Conservation (phyloP, 2,888 invertebrate species). For the Ernsta delagoae region DNA sequence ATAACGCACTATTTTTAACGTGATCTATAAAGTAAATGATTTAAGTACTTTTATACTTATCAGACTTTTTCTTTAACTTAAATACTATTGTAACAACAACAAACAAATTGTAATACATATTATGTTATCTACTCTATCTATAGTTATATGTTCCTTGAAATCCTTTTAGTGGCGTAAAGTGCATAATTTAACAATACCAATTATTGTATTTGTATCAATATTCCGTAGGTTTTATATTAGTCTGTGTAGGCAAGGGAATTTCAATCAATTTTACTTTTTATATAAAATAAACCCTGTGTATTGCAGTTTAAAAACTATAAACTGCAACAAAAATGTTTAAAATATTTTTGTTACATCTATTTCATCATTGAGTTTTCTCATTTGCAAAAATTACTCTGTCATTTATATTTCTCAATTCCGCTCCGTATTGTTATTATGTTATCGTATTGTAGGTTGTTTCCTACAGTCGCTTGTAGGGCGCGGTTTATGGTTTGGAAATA, state of each 20-base stretch:
- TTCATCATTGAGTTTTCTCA: background rate
- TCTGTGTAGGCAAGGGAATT: background rate
- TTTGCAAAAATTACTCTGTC: background rate
- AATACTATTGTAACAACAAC: background rate
- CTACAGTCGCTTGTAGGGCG: constrained; percentile 1
- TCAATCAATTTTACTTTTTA: background rate
- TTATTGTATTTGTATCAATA: constrained; percentile 8
- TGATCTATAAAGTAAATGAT: background rate
- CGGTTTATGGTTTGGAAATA: background rate
- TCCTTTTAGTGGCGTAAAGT: constrained; percentile 3
- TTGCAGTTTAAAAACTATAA: background rate
- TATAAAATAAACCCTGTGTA: too few species aligned
- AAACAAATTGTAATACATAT: background rate
- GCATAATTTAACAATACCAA: background rate
- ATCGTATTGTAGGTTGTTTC: background rate
- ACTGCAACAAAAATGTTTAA: background rate
- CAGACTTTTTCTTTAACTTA: background rate
- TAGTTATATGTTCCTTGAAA: background rate
- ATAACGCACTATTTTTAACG: constrained; percentile 9
- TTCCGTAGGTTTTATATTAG: constrained; percentile 16
- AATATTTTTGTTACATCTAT: background rate
- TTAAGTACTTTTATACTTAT: background rate
- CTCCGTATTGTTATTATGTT: background rate
- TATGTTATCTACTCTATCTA: background rate
- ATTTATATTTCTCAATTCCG: background rate